Percentiles rank a stretch among this genome's conserved stretches.
Conservation (phyloP, 1,140 invertebrate species). For the Orchesella cincta region DNA sequence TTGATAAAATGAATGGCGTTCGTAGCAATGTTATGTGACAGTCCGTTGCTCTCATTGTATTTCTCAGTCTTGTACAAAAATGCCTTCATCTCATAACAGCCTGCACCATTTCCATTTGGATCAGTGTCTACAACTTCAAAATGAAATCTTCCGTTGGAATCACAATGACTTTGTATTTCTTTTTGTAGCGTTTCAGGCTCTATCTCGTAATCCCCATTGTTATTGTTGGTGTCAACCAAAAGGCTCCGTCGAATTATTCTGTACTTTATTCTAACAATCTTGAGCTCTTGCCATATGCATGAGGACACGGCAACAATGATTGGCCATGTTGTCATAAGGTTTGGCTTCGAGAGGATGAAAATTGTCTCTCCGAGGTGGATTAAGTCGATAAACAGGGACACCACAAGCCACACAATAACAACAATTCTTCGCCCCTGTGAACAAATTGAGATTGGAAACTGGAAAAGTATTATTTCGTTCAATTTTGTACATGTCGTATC, state of each 20-base stretch:
- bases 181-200: not conserved
- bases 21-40: not conserved
- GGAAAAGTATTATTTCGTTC: not conserved
- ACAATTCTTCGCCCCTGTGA: conserved; percentile 26
- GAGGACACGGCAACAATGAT: not conserved
- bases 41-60: not conserved
- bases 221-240: not conserved
- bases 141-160: not conserved
- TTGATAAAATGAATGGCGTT: conserved; percentile 1
- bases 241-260: conserved; percentile 31
- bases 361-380: conserved; percentile 31
- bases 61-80: not conserved
- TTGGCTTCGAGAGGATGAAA: conserved; percentile 29
- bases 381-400: conserved; percentile 30
- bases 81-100: too few species aligned
- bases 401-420: conserved; percentile 29
- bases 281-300: conserved; percentile 23
- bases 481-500: not conserved
- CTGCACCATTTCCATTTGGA: not conserved
- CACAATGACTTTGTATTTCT: not conserved
- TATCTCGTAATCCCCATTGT: not conserved
- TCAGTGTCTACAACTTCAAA: not conserved
- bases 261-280: conserved; percentile 34
- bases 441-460: not conserved
- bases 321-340: conserved; percentile 27